These are phyloP conservation scores for Nibea coibor DNA, from an alignment of 2,113 vertebrate species.

Conservation along the genomic window DNA sequence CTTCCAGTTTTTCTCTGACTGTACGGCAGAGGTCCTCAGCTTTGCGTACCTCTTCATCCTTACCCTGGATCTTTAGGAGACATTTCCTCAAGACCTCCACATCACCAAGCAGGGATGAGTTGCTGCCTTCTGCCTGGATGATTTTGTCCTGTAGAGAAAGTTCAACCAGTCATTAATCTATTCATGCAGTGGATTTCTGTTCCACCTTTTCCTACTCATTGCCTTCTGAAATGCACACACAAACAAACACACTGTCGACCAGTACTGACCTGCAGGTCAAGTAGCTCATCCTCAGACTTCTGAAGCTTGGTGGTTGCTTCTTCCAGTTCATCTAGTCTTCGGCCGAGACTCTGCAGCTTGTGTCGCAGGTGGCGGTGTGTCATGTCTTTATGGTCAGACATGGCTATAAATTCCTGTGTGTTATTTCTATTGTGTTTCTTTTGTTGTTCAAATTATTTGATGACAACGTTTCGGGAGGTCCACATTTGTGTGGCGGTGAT, in stretches of 20 bases:
- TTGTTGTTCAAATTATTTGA: conserved; percentile 67
- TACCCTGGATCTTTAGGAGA: conserved; percentile 95
- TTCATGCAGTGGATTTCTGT: neutral
- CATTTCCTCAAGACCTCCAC: conserved; percentile 91
- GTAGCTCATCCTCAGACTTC: conserved; percentile 96
- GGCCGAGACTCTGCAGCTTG: conserved; percentile 93
- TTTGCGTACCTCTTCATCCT: conserved; percentile 97
- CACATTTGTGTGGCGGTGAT: conserved; percentile 79
- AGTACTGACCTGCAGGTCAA: conserved; percentile 88
- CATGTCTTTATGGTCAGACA: conserved; percentile 94
- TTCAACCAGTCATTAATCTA: conserved; percentile 27
- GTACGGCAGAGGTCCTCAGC: conserved; percentile 94
- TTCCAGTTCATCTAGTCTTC: conserved; percentile 95
- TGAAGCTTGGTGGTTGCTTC: conserved; percentile 96
- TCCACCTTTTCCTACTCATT: neutral
- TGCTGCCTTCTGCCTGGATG: conserved; percentile 96
- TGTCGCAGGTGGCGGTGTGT: conserved; percentile 93
- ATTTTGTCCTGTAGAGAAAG: conserved; percentile 90
- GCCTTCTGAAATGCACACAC: conserved; percentile 11
- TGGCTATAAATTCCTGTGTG: conserved; percentile 62
- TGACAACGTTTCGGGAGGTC: conserved; percentile 67
- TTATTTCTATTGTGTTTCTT: conserved; percentile 3
- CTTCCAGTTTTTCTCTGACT: conserved; percentile 94
- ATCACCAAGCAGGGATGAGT: conserved; percentile 91
- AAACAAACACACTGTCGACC: conserved; percentile 3